phyloP scores from a whole-genome alignment of 37 sponge, comb jelly and placozoan species.

The Chondrilla cf. caribensis region DNA sequence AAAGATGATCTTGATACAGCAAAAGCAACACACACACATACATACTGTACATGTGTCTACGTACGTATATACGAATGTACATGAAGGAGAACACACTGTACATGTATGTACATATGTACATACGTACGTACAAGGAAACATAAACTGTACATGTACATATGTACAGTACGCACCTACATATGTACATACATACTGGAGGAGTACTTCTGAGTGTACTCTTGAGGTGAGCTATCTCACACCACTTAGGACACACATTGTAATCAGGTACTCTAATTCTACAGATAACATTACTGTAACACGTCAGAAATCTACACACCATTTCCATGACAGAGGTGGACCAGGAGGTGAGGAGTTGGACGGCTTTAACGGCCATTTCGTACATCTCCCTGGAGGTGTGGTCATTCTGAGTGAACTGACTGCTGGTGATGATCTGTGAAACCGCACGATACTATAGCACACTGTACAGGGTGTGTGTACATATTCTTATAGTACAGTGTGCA shows the following conservation, averaged over 20 bases:
- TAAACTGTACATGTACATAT: not conserved
- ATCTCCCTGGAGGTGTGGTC: conserved; percentile 75
- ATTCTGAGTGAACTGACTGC: conserved; percentile 53
- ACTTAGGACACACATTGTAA: not conserved
- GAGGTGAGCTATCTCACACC: not conserved
- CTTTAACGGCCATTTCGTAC: conserved; percentile 80
- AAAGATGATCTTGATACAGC: too few relatives aligned
- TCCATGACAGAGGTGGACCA: conserved; percentile 93
- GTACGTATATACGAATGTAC: not conserved
- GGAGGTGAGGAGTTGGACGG: conserved; percentile 79
- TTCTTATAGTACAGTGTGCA: too few relatives aligned
- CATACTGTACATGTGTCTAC: too few relatives aligned
- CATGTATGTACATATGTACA: not conserved
- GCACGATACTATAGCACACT: too few relatives aligned
- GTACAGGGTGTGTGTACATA: too few relatives aligned
- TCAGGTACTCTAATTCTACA: not conserved
- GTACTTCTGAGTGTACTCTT: not conserved
- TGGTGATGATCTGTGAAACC: conserved; percentile 65
- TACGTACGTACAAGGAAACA: not conserved
- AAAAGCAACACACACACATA: not conserved
- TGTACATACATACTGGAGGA: too few relatives aligned
- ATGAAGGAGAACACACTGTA: not conserved
- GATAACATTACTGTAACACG: not conserved
- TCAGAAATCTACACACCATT: conserved; percentile 58
- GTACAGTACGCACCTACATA: not conserved